Conservation (phyloP, 2,888 invertebrate genomes). For the Sycophila texana region DNA sequence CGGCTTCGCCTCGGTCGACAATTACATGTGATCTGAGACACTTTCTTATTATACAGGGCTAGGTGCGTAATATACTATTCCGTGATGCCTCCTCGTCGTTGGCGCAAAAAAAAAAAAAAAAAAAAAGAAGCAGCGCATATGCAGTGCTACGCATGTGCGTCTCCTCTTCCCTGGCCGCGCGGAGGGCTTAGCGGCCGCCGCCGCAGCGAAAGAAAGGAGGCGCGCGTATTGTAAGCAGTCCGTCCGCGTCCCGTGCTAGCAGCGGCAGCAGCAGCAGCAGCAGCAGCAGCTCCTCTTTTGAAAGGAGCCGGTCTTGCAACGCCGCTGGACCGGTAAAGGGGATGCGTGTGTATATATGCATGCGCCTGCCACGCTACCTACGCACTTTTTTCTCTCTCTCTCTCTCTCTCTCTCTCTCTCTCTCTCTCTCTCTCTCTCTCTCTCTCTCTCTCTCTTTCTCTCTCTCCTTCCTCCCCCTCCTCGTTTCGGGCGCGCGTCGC, state of each 20-base stretch:
- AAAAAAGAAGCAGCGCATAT: not conserved
- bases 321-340: constrained; percentile 53
- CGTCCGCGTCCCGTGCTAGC: not conserved
- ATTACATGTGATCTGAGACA: too few species aligned
- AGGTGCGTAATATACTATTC: too few species aligned
- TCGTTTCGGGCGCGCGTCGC: constrained; percentile 4
- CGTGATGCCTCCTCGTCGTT: not conserved
- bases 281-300: constrained; percentile 43
- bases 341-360: not conserved
- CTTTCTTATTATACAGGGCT: too few species aligned
- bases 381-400: constrained; percentile 25
- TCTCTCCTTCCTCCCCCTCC: constrained; percentile 22
- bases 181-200: too few species aligned
- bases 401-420: constrained; percentile 28
- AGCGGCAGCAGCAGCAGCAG: constrained; percentile 12
- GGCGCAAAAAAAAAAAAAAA: not conserved
- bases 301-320: constrained; percentile 56
- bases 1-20: too few species aligned
- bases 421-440: constrained; percentile 20
- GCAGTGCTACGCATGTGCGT: not conserved
- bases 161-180: not conserved
- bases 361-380: constrained; percentile 4
- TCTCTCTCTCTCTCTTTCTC: constrained; percentile 22
- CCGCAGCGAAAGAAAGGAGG: constrained; percentile 8
- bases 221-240: constrained; percentile 36